Base-by-base conservation (phyloP, 37 sponge, comb jelly and placozoan genomes). In the Crambe crambe region DNA sequence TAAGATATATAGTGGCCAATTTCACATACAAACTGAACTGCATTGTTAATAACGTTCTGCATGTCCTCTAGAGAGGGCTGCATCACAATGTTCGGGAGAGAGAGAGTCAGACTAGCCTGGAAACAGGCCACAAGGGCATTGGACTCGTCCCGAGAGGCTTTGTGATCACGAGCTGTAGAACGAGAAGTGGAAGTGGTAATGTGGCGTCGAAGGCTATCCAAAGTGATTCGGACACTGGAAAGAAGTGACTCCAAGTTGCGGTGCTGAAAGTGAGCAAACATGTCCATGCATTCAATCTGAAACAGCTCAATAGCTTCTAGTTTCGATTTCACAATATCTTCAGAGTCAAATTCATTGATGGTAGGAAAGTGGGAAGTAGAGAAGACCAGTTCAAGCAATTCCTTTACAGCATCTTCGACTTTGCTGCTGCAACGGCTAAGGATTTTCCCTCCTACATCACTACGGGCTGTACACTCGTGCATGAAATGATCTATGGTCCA, bases 41-140 rank as follows among this genome's bases (percentile, higher is more conserved):
- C 79, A n/a, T 81, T 68, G 76, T 97, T 97, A 41, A 97, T 83
- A 26, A 87, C 86, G 39, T 85, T 87, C 74, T 97, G 98, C 2
- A 97, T 81, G 51, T 97, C 98, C 71, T 97, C 98, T 29, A 97
- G 87, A 22, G 90, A 86, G 22, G 98, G 98, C 73, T 77, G 66
- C 34, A 95, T 83, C 37, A 87, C 79, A 56, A 97, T 92, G 54
- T 86, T 90, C 0, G 98, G 98, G 8, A 97, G 80, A 12, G 89
- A 66, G 31, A 97, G 91, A 30, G 90, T 82, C 26, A 97, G 64
- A 58, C 92, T 87, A 25, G 93, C 84, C 27, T 58, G 60, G 77
- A 97, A 97, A 58, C 87, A 82, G 30, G 87, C 47, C 17, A 61
- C 70, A 17, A 82, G 73, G 30, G 58, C 51, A 4, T 23, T 15